Evolutionary conservation across 2,113 vertebrate species (phyloP), one percentile per base, ranked within the genome.

Genomic region (Gobius niger): DNA sequence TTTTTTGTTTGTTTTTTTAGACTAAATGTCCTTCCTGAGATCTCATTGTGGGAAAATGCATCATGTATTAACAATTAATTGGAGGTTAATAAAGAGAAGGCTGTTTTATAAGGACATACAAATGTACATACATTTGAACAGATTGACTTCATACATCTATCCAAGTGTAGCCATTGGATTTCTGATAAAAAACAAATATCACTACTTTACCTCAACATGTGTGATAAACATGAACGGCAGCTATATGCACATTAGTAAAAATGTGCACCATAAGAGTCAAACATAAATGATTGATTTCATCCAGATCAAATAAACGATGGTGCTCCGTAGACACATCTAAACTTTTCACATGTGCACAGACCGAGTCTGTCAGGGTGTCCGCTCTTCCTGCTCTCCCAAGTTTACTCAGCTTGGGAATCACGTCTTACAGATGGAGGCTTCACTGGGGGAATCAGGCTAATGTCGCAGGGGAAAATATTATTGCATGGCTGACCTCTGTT

Each of bases 391-490:
- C 14, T n/a, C 68, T 73, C 76, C 44, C 63, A 80, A 88, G 91
- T 93, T 93, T 91, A 90, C 85, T 91, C 90, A 93, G 92, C 92
- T 93, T 93, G 90, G 78, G 82, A 77, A 84, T 86, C 65, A 77
- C 80, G 80, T 89, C 82, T 76, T 68, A 79, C 91, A 93, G 90
- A 92, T 90, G 88, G 82, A 78, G 24, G 71, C 81, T 82, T 67
- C 12, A 56, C 56, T 74, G 77, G 81, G 82, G 80, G 89, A 85
- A 74, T 19, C 54, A 63, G 80, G 64, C 82, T 84, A 52, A 77
- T 81, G 88, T 91, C 85, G 68, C 71, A 3, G 60, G 70, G 72
- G 89, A 90, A 91, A 92, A 92, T 92, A 92, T 93, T 93, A 89
- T 92, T 75, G 54, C 85, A 90, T 85, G 71, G 44, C 82, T 85